Conservation (phyloP, 2,113 vertebrate species). For the Siphamia tubifer region DNA sequence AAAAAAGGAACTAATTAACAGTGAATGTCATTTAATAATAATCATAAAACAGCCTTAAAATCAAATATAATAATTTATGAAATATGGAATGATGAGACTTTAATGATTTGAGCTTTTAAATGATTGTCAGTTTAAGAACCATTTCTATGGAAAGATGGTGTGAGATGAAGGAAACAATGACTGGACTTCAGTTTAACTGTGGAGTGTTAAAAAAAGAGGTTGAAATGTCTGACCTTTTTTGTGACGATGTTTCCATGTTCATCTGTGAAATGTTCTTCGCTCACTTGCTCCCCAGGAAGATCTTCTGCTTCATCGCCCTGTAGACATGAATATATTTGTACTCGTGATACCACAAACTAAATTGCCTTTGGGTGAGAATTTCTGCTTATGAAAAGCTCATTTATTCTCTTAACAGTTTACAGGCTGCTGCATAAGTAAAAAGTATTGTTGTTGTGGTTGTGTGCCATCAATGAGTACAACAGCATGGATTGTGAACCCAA, state of each 20-base stretch:
- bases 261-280: conserved; percentile 96
- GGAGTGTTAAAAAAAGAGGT: background rate
- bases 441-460: too few species aligned
- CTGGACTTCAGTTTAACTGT: background rate
- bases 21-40: background rate
- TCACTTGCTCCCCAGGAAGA: conserved; percentile 93
- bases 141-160: conserved; percentile 2
- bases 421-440: too few species aligned
- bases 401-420: too few species aligned
- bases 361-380: too few species aligned
- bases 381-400: too few species aligned
- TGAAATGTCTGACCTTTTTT: conserved; percentile 87
- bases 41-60: too few species aligned
- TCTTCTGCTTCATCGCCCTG: conserved; percentile 91
- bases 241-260: conserved; percentile 97
- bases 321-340: conserved; percentile 23
- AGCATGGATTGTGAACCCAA: background rate
- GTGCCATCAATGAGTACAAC: too few species aligned
- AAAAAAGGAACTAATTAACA: background rate
- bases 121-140: conserved; percentile 47
- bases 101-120: background rate
- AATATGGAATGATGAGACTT: background rate
- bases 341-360: background rate
- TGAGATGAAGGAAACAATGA: background rate
- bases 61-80: background rate